Conservation (phyloP, 2,797 vertebrate genomes). For the Steatocranus sp. region DNA sequence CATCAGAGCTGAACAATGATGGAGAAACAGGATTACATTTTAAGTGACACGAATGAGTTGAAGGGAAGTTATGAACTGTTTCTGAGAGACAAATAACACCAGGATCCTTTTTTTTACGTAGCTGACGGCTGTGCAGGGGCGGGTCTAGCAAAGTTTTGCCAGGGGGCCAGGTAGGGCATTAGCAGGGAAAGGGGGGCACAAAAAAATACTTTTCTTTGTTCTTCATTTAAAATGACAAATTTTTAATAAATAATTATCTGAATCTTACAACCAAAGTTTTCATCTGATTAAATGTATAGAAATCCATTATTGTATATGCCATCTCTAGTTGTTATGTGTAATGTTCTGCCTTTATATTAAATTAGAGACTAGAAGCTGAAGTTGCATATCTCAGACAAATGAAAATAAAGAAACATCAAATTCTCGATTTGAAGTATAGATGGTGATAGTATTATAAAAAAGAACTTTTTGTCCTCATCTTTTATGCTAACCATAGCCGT, state of each 20-base stretch:
- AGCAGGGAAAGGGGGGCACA: neutral
- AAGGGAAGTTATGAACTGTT: neutral
- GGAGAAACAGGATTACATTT: neutral
- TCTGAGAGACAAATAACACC: neutral
- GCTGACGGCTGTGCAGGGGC: neutral
- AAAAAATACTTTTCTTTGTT: neutral
- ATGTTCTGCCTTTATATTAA: too few relatives aligned
- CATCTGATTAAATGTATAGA: neutral
- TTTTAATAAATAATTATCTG: neutral
- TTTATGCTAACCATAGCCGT: neutral
- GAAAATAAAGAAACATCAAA: neutral
- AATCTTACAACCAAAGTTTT: neutral
- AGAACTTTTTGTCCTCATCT: neutral
- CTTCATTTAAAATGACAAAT: neutral
- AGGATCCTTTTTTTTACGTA: neutral
- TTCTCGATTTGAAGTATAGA: neutral
- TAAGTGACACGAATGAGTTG: neutral
- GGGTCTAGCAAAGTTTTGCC: neutral
- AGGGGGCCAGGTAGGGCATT: neutral
- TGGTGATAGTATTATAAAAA: neutral
- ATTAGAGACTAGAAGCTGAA: neutral
- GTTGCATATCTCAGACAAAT: neutral
- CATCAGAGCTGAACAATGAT: neutral
- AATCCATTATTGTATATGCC: too few relatives aligned
- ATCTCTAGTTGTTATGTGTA: too few relatives aligned